Evolutionary conservation across 2,888 invertebrate genomes (phyloP), one percentile per base, ranked within the genome.

Genomic region (Elysia crispata): DNA sequence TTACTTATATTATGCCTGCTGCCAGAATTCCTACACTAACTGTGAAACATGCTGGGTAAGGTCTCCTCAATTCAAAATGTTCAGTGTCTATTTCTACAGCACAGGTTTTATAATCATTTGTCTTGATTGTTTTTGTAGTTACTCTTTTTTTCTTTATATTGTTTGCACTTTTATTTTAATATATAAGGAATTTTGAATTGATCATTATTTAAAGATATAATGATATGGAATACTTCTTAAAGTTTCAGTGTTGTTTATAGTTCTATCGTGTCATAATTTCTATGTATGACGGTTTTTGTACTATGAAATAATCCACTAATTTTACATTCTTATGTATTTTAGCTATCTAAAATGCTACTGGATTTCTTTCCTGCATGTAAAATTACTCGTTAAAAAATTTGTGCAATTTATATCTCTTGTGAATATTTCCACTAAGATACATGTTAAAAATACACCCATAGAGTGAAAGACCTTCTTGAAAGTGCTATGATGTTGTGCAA

Each of bases 31-130:
- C 77, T 89, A 90, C 86, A 90, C 89, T 86, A 89, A 89, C 83
- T 91, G 91, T 88, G 90, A 90, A 64, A 87, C 88, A 69, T 91
- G 91, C 80, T 91, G 91, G 89, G 90, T 89, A 86, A 89, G 90
- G 84, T 60, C 41, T 41, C 60, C 23, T 60, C 60, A 60, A 23
- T 20, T 8, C 60, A 66, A 28, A 28, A 79, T 62, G 33, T 69
- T 33, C 80, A 74, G 28, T 77, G 78, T 77, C 73, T 70, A 76
- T 54, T 33, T 73, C 57, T 25, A 77, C 73, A 49, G 76, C 28
- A 49, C 23, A 13, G 23, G 30, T 54, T 76, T 54, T 60, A 78
- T 80, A 72, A 57, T 74, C 75, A 23, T 64, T 57, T 79, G 73
- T 73, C 49, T 30, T 33, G 49, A 54, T 74, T 79, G 23, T 67